These are phyloP conservation scores for Lissonota sp. DNA, from an alignment of 2,888 invertebrate genomes.

Conservation along the genomic window DNA sequence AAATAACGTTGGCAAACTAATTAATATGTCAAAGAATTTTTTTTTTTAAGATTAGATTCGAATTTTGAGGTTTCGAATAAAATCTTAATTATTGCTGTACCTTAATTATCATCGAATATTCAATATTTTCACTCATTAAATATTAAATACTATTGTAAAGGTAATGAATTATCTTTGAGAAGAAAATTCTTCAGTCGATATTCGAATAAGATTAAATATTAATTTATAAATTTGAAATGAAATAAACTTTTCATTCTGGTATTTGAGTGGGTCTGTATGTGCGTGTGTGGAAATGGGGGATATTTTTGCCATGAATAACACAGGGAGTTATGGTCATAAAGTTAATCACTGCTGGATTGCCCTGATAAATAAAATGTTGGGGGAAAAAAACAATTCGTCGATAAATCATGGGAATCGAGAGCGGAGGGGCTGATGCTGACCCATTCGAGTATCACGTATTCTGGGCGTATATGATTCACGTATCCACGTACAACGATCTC, in stretches of 20 bases:
- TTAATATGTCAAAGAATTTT: not conserved
- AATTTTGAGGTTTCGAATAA: too few relatives aligned
- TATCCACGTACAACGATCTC: conserved; percentile 43
- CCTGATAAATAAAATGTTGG: conserved; percentile 34
- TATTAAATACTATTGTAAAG: too few relatives aligned
- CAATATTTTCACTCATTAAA: too few relatives aligned
- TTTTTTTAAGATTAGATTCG: not conserved
- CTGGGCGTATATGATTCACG: conserved; percentile 39
- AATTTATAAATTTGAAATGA: too few relatives aligned
- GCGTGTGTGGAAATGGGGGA: not conserved
- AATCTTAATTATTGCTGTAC: too few relatives aligned
- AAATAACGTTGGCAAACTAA: not conserved
- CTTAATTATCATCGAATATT: too few relatives aligned
- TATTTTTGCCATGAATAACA: not conserved
- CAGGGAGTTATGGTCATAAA: conserved; percentile 53
- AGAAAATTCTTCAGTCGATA: too few relatives aligned
- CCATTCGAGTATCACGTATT: conserved; percentile 36
- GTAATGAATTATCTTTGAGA: too few relatives aligned
- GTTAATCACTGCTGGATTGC: conserved; percentile 51
- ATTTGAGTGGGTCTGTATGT: too few relatives aligned
- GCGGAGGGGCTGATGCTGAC: conserved; percentile 17
- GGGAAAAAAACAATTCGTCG: conserved; percentile 24
- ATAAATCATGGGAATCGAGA: conserved; percentile 52
- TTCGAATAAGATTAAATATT: too few relatives aligned
- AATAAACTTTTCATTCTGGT: too few relatives aligned